Evolutionary conservation across 1,140 invertebrate genomes (phyloP), one percentile per base, ranked within the genome.

Genomic region (Pogonus chalceus): DNA sequence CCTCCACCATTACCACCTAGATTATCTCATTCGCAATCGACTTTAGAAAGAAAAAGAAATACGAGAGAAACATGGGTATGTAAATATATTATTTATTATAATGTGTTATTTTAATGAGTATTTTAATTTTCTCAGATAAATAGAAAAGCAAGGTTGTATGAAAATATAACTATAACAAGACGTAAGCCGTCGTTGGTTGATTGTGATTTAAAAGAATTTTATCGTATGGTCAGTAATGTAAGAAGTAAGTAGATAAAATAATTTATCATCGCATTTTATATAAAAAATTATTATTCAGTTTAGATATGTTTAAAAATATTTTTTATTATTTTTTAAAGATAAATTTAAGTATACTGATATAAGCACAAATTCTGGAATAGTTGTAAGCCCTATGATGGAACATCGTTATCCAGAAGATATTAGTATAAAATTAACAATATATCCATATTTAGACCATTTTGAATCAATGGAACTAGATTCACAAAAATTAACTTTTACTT

Each of bases 371-470:
- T 79, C 83, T 47, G 89, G 89, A 2, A 79, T 91, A 58, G 80
- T 93, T 43, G 79, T 90, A 48, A 90, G 89, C 60, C 82, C 88
- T 1, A 83, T 86, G 64, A 83, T 91, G 54, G 84, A 88, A 59
- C 88, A 81, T 66, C 76, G 79, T 55, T 87, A 86, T 66, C 77
- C 80, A 37, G 77, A 84, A 57, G 85, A 83, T 56, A 86, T 87
- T 10, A 92, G 88, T 66, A 85, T 93, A 53, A 92, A 93, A 74
- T 73, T 95, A 51, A 77, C 88, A 61, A 87, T 94, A 52, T 79
- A 88, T 72, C 83, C 86, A 7, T 75, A 78, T 59, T 70, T 78
- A 39, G 72, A 73, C 46, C 72, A 70, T 22, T 72, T 70, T 39
- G 70, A 72, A 56, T 65, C 68, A 51, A 72, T 76, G 57, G 67